A percentile compares a stretch with the other conserved stretches of the same genome.
Evolutionary conservation across 2,113 vertebrate species (phyloP).

Genomic region (Notiomystis cincta): DNA sequence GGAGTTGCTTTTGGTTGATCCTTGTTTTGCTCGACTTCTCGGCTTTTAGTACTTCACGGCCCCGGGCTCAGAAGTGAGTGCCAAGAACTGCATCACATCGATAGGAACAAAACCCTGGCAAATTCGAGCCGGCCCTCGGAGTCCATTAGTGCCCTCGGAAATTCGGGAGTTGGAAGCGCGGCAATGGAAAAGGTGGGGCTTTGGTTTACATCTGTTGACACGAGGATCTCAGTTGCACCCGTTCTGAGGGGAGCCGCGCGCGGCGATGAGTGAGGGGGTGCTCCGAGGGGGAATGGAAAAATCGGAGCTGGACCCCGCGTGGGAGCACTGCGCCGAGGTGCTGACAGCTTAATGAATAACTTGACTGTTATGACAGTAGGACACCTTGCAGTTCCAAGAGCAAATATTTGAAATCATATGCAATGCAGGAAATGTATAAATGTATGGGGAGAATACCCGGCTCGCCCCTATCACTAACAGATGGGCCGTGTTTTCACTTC

Average conservation of each 20-base stretch:
- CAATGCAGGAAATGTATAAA: conserved; percentile 75
- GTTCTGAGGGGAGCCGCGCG: conserved; percentile 68
- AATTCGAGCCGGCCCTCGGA: conserved; percentile 47
- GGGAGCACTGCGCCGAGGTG: conserved; percentile 71
- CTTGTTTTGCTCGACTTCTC: conserved; percentile 60
- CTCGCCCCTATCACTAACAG: conserved; percentile 70
- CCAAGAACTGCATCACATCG: conserved; percentile 69
- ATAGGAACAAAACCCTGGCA: conserved; percentile 60
- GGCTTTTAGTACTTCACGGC: conserved; percentile 42
- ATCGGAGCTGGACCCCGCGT: conserved; percentile 67
- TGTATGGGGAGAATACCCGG: conserved; percentile 62
- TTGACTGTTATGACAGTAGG: conserved; percentile 82
- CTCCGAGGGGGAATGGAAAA: conserved; percentile 74
- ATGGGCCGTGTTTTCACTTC: conserved; percentile 71
- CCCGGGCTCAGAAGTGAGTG: conserved; percentile 64
- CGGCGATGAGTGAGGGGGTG: conserved; percentile 75
- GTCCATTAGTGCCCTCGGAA: conserved; percentile 72
- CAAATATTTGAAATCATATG: conserved; percentile 81
- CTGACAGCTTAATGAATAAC: conserved; percentile 85
- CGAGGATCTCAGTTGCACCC: conserved; percentile 74
- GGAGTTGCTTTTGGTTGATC: conserved; percentile 28
- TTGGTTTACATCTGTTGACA: conserved; percentile 78
- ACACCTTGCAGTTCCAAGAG: conserved; percentile 79
- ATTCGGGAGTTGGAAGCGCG: conserved; percentile 46
- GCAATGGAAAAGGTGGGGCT: conserved; percentile 58